Base-by-base conservation (phyloP, 2,113 vertebrate species). In the Psettodes erumei region DNA sequence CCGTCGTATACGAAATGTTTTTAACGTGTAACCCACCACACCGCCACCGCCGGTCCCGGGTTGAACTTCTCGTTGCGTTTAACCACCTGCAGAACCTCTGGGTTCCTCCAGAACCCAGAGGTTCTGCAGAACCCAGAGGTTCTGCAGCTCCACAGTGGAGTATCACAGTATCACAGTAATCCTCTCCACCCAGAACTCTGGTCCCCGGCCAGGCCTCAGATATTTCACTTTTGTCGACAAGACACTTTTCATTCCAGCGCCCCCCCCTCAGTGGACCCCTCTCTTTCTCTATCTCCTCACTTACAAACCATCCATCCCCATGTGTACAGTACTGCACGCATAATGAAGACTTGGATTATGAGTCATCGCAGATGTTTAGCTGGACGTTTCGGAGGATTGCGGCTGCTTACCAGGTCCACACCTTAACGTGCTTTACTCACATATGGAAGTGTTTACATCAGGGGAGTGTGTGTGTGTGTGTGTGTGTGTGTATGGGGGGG, bases 391-490 rank as follows among this genome's bases (percentile, higher is more conserved):
- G n/a, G n/a, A n/a, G n/a, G n/a, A n/a, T n/a, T n/a, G n/a, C n/a
- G n/a, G n/a, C n/a, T n/a, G n/a, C n/a, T n/a, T n/a, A n/a, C n/a
- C n/a, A n/a, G n/a, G n/a, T 73, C 50, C n/a, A 53, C 5, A 3
- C 77, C 77, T 87, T 55, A 72, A 81, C 54, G 64, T 71, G 40
- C 56, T 81, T 38, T 8, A 32, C 54, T 66, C 69, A 81, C 91
- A 93, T 76, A 83, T 92, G 90, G 91, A 90, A 90, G 77, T 63
- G 78, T 90, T 93, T 90, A 91, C 71, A 65, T n/a, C n/a, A n/a
- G n/a, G n/a, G n/a, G n/a, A n/a, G n/a, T n/a, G n/a, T n/a, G n/a
- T n/a, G n/a, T n/a, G n/a, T n/a, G n/a, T n/a, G n/a, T n/a, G n/a
- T n/a, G n/a, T n/a, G n/a, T n/a, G n/a, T n/a, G n/a, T n/a, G n/a